Conservation (phyloP, 2,113 vertebrate species). For the Labeo catla region DNA sequence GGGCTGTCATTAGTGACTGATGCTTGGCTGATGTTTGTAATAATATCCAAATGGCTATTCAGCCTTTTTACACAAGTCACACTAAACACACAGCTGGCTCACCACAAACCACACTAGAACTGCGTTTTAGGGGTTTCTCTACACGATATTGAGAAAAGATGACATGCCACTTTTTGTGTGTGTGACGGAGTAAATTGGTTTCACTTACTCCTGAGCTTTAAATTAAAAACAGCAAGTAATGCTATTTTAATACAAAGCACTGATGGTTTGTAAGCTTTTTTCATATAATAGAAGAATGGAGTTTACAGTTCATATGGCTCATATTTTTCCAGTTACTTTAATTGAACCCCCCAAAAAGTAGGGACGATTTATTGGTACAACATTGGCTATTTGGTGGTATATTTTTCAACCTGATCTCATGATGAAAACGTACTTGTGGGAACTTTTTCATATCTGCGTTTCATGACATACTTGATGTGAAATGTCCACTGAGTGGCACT, state of each 20-base stretch:
- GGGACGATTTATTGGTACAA: neutral
- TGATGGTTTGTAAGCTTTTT: neutral
- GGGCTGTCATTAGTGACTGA: constrained; percentile 44
- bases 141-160: constrained; percentile 3
- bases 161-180: neutral
- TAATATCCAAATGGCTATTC: constrained; percentile 41
- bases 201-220: neutral
- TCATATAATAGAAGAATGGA: constrained; percentile 11
- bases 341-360: neutral
- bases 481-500: too few relatives aligned
- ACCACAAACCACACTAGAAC: neutral
- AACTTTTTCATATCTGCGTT: too few relatives aligned
- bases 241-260: neutral
- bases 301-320: neutral
- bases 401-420: too few relatives aligned
- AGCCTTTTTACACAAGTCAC: constrained; percentile 15
- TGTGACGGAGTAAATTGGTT: neutral
- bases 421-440: too few relatives aligned
- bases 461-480: too few relatives aligned
- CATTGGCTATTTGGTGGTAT: neutral
- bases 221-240: neutral
- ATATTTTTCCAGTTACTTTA: neutral
- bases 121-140: neutral
- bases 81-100: constrained; percentile 18
- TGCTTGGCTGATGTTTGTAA: constrained; percentile 40